A percentile compares a stretch with the other conserved stretches of the same genome.
These are phyloP conservation scores for Synergus umbraculus DNA, from an alignment of 2,888 invertebrate genomes.

Conservation along the genomic window DNA sequence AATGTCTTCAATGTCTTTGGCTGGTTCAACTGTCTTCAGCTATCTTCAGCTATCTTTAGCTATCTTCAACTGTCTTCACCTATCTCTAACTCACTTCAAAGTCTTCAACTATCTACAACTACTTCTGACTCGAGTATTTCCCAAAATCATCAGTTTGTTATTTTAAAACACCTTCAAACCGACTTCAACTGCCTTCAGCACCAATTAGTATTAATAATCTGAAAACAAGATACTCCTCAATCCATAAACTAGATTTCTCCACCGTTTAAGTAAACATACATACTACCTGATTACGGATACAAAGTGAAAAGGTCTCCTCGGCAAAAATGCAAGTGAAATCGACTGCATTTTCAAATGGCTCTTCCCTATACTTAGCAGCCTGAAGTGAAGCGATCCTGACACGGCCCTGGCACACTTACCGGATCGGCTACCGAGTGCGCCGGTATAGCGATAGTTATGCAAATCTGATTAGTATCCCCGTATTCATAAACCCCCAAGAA, in stretches of 20 bases:
- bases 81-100: too few species aligned
- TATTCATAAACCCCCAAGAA: constrained; percentile 53
- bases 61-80: too few species aligned
- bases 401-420: constrained; percentile 70
- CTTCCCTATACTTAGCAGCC: constrained; percentile 31
- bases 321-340: constrained; percentile 5
- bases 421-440: constrained; percentile 60
- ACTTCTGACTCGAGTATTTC: too few species aligned
- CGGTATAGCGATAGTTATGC: constrained; percentile 59
- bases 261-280: not conserved
- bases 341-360: not conserved
- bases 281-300: not conserved
- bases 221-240: too few species aligned
- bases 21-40: too few species aligned
- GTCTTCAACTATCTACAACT: too few species aligned
- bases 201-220: too few species aligned
- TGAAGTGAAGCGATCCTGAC: constrained; percentile 54
- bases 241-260: not conserved
- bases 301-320: not conserved
- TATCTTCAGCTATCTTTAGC: too few species aligned
- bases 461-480: constrained; percentile 62
- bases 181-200: not conserved
- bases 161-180: not conserved
- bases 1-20: too few species aligned
- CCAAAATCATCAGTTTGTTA: too few species aligned